phyloP scores from a whole-genome alignment of 2,113 vertebrate genomes.

The Triplophysa tibetana region DNA sequence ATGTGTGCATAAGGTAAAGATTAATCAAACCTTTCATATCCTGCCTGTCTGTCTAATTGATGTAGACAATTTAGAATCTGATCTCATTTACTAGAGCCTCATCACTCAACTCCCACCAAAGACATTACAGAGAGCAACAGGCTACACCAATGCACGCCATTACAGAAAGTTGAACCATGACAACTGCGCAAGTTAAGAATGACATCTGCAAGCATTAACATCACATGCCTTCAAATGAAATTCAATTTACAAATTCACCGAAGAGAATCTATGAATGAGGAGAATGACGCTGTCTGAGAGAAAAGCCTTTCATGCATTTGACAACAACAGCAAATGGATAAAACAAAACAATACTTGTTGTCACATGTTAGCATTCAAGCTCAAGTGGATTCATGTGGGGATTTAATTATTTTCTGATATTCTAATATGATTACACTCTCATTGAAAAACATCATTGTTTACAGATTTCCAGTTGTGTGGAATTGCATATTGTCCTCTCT shows the following conservation, averaged over 20 bases:
- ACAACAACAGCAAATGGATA: neutral
- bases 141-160: conserved; percentile 43
- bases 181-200: conserved; percentile 38
- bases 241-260: neutral
- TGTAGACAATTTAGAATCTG: conserved; percentile 55
- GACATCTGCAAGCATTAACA: conserved; percentile 31
- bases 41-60: conserved; percentile 59
- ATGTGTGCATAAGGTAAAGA: conserved; percentile 46
- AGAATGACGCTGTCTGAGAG: neutral
- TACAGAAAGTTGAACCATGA: conserved; percentile 43
- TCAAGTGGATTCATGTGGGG: neutral
- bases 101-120: conserved; percentile 48
- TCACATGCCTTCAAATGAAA: too few species aligned
- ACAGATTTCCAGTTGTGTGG: neutral
- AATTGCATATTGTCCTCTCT: neutral
- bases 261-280: neutral
- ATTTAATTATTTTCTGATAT: conserved; percentile 1
- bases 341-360: neutral
- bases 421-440: neutral
- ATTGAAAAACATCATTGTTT: neutral
- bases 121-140: conserved; percentile 21
- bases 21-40: conserved; percentile 48
- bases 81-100: conserved; percentile 59
- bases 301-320: neutral
- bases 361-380: too few species aligned